These are phyloP conservation scores for Platyscapa corneri DNA, from an alignment of 1,140 invertebrate genomes.

Conservation along the genomic window DNA sequence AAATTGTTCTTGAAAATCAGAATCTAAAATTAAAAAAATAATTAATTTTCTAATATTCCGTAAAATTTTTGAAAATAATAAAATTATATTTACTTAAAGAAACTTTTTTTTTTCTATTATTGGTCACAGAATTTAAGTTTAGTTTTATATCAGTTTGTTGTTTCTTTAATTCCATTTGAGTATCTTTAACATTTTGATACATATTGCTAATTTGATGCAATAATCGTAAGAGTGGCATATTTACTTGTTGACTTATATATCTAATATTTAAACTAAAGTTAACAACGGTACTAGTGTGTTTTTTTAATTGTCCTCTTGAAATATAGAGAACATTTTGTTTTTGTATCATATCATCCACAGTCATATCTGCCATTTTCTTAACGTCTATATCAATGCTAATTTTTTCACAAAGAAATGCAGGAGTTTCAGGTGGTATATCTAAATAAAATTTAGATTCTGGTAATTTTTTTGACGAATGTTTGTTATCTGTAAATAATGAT, in stretches of 20 bases:
- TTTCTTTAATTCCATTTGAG: conserved; percentile 89
- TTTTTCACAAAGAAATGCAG: conserved; percentile 94
- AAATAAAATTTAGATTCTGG: conserved; percentile 75
- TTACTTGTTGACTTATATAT: conserved; percentile 93
- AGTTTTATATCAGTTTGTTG: conserved; percentile 77
- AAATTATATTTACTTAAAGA: conserved; percentile 75
- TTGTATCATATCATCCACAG: conserved; percentile 88
- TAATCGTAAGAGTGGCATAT: conserved; percentile 94
- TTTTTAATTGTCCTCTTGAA: conserved; percentile 89
- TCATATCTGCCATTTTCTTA: conserved; percentile 91
- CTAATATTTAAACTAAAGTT: conserved; percentile 91
- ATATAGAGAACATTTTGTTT: conserved; percentile 89
- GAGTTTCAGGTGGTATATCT: conserved; percentile 84
- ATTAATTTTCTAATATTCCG: conserved; percentile 16
- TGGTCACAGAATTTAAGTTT: conserved; percentile 71
- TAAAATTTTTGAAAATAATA: conserved; percentile 26
- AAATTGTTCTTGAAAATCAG: conserved; percentile 79
- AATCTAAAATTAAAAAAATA: conserved; percentile 73
- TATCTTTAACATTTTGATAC: conserved; percentile 98
- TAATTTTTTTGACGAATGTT: conserved; percentile 63
- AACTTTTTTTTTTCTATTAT: conserved; percentile 71
- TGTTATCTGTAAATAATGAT: conserved; percentile 57
- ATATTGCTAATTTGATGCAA: conserved; percentile 97
- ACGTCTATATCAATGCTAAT: conserved; percentile 92
- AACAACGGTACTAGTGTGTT: conserved; percentile 90